These are phyloP conservation scores for Pammene aurita DNA, from an alignment of 2,888 invertebrate species.

Conservation along the genomic window DNA sequence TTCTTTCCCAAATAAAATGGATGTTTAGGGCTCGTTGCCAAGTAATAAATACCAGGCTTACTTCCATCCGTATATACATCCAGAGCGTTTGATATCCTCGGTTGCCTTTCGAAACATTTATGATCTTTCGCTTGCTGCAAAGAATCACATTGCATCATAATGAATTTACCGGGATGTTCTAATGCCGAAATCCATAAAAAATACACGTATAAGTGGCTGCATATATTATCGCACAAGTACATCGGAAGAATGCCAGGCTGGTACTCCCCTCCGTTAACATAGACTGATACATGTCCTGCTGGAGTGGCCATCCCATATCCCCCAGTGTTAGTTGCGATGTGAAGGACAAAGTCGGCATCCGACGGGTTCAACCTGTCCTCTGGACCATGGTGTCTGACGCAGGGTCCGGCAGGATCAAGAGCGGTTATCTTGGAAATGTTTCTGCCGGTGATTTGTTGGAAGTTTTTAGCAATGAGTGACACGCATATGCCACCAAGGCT, in stretches of 20 bases:
- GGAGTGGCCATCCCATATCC: conserved; percentile 47
- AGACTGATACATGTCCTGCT: conserved; percentile 50
- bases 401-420: conserved; percentile 50
- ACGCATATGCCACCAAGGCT: conserved; percentile 49
- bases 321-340: conserved; percentile 47
- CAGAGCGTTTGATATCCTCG: conserved; percentile 54
- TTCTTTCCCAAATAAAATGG: conserved; percentile 58
- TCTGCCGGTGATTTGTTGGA: conserved; percentile 45
- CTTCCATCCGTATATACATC: conserved; percentile 53
- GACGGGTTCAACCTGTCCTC: conserved; percentile 45
- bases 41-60: conserved; percentile 56
- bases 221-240: conserved; percentile 54
- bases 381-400: conserved; percentile 46
- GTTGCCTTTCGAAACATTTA: conserved; percentile 55
- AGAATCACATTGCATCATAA: conserved; percentile 58
- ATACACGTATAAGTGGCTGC: conserved; percentile 57
- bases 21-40: conserved; percentile 53
- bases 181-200: conserved; percentile 59
- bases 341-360: conserved; percentile 49
- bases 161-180: conserved; percentile 54
- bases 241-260: conserved; percentile 57
- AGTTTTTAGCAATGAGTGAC: conserved; percentile 50
- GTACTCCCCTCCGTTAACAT: conserved; percentile 58
- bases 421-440: conserved; percentile 45
- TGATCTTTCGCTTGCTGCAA: conserved; percentile 59